These are phyloP conservation scores for Hoplodrina ambigua DNA, from an alignment of 2,888 invertebrate species.

Conservation along the genomic window DNA sequence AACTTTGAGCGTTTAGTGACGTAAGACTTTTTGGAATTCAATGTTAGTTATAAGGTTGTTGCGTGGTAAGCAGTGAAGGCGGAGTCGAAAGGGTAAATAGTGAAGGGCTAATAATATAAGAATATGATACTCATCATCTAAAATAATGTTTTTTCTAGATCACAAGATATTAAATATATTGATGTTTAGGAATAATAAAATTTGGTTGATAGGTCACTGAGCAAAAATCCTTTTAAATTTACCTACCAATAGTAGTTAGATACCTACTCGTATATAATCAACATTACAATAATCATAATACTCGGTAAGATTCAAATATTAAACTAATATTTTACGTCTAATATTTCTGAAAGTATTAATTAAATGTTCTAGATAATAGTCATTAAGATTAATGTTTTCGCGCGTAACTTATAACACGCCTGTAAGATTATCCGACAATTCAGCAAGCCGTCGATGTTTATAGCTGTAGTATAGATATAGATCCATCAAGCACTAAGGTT, in stretches of 20 bases:
- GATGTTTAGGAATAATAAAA: no score
- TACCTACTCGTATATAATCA: neutral
- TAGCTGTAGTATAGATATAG: slow-evolving; percentile 74
- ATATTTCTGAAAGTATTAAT: neutral
- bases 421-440: slow-evolving; percentile 68
- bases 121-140: slow-evolving; percentile 15
- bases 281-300: slow-evolving; percentile 4
- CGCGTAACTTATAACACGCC: slow-evolving; percentile 18
- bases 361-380: neutral
- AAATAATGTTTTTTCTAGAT: slow-evolving; percentile 12
- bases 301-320: neutral
- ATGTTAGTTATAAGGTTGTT: slow-evolving; percentile 28
- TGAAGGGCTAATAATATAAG: slow-evolving; percentile 30
- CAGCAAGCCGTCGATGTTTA: slow-evolving; percentile 87
- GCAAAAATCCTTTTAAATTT: slow-evolving; percentile 31
- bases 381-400: slow-evolving; percentile 2
- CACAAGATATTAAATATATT: neutral
- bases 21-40: slow-evolving; percentile 3
- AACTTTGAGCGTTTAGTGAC: slow-evolving; percentile 19
- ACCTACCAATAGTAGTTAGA: no score
- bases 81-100: slow-evolving; percentile 53
- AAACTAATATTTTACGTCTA: slow-evolving; percentile 29
- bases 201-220: slow-evolving; percentile 35
- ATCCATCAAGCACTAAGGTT: slow-evolving; percentile 81
- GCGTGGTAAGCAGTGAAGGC: slow-evolving; percentile 33